A percentile compares a stretch with the other conserved stretches of the same genome.
These are phyloP conservation scores for Trinorchestia longiramus DNA, from an alignment of 1,140 invertebrate genomes.

Conservation along the genomic window DNA sequence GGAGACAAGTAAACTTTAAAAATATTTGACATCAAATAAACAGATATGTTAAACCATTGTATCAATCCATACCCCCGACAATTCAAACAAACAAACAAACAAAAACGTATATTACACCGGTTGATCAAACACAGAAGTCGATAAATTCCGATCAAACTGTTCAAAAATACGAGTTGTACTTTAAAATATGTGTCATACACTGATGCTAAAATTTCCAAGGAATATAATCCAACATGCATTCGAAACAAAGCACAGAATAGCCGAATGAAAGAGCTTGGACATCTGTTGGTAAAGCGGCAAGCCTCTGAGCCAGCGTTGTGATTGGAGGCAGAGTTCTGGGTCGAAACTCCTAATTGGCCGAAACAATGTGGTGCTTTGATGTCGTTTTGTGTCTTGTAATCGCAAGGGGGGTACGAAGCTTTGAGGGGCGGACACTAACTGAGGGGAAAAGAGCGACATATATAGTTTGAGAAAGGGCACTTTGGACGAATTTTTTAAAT, in stretches of 20 bases:
- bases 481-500: neutral
- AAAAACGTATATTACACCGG: too few relatives aligned
- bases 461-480: neutral
- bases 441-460: neutral
- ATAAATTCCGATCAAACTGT: neutral
- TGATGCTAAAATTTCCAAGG: neutral
- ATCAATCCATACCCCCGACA: too few relatives aligned
- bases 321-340: slow-evolving; percentile 3
- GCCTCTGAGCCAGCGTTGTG: neutral
- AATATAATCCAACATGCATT: neutral
- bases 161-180: neutral
- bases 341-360: slow-evolving; percentile 31
- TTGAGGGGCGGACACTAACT: neutral
- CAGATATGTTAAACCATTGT: too few relatives aligned
- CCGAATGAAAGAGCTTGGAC: neutral
- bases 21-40: too few relatives aligned
- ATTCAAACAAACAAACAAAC: too few relatives aligned
- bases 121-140: neutral
- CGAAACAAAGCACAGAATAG: neutral
- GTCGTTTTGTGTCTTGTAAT: slow-evolving; percentile 34
- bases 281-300: neutral
- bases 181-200: neutral
- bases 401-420: neutral
- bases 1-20: too few relatives aligned
- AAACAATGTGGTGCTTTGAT: slow-evolving; percentile 49